phyloP scores from a whole-genome alignment of 2,797 vertebrate genomes.

The Cetoscarus ocellatus region DNA sequence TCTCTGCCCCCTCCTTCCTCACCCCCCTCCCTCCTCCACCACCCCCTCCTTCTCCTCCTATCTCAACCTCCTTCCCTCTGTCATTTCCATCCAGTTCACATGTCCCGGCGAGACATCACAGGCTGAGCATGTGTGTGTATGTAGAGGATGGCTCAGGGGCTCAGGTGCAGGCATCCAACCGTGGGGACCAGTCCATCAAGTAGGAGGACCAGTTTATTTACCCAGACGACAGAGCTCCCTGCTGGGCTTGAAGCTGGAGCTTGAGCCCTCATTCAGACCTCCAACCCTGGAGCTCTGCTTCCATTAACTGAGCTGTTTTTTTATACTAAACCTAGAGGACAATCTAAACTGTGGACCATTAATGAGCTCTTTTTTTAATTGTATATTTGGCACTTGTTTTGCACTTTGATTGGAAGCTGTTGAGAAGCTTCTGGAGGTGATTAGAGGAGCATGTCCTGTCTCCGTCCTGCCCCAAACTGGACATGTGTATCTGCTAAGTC shows the following conservation, averaged over 20 bases:
- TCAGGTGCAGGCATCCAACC: slow-evolving; percentile 61
- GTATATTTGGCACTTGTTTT: slow-evolving; percentile 37
- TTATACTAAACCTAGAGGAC: slow-evolving; percentile 30
- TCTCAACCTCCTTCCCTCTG: slow-evolving; percentile 68
- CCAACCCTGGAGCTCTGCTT: slow-evolving; percentile 36
- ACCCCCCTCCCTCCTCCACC: slow-evolving; percentile 23
- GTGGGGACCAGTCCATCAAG: slow-evolving; percentile 57
- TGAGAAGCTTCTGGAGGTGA: slow-evolving; percentile 36
- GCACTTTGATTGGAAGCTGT: slow-evolving; percentile 48
- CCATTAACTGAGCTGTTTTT: slow-evolving; percentile 44
- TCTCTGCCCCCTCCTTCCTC: slow-evolving; percentile 49
- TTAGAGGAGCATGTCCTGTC: slow-evolving; percentile 28
- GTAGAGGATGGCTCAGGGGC: slow-evolving; percentile 62
- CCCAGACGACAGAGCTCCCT: slow-evolving; percentile 47
- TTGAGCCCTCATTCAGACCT: slow-evolving; percentile 48
- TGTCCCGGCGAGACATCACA: slow-evolving; percentile 57
- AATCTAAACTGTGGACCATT: slow-evolving; percentile 26
- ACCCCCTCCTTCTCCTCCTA: slow-evolving; percentile 44
- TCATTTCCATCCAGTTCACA: slow-evolving; percentile 67
- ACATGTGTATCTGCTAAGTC: slow-evolving; percentile 44
- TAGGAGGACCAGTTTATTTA: slow-evolving; percentile 49
- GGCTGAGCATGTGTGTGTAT: slow-evolving; percentile 32
- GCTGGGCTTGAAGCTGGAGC: slow-evolving; percentile 46
- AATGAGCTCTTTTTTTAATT: slow-evolving; percentile 24
- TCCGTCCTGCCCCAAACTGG: slow-evolving; percentile 46